Conservation (phyloP, 2,888 invertebrate species). For the Steinernema carpocapsae region DNA sequence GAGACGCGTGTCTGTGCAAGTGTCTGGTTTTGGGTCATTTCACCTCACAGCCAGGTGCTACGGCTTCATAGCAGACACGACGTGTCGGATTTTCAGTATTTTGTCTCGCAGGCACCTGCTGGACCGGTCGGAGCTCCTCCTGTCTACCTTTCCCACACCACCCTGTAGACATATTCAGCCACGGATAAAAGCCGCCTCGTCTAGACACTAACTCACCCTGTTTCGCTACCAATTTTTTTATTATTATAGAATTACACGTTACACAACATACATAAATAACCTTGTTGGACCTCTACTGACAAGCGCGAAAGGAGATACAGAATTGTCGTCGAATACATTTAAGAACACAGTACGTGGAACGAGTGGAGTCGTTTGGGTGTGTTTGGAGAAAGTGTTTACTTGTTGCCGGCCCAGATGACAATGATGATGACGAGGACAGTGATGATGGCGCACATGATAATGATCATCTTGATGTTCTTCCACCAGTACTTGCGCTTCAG, state of each 20-base stretch:
- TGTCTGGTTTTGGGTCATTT: too few relatives aligned
- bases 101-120: too few relatives aligned
- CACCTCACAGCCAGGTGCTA: too few relatives aligned
- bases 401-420: conserved; percentile 64
- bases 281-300: conserved; percentile 7
- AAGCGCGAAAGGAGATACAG: conserved; percentile 28
- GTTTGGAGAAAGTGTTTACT: conserved; percentile 29
- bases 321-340: conserved; percentile 12
- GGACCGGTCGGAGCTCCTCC: too few relatives aligned
- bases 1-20: too few relatives aligned
- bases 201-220: too few relatives aligned
- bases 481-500: conserved; percentile 70
- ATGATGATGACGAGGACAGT: conserved; percentile 65
- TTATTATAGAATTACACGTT: conserved; percentile 14
- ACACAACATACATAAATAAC: neutral
- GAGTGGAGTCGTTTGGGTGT: conserved; percentile 2
- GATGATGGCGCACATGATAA: conserved; percentile 68
- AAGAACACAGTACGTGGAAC: neutral
- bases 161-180: too few relatives aligned
- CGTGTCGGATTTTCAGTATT: too few relatives aligned
- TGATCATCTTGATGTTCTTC: conserved; percentile 70
- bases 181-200: too few relatives aligned
- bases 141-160: too few relatives aligned
- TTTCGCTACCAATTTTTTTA: conserved; percentile 14
- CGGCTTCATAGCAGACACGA: too few relatives aligned